Conservation (phyloP, 2,888 invertebrate genomes). For the Cataglyphis cursor region DNA sequence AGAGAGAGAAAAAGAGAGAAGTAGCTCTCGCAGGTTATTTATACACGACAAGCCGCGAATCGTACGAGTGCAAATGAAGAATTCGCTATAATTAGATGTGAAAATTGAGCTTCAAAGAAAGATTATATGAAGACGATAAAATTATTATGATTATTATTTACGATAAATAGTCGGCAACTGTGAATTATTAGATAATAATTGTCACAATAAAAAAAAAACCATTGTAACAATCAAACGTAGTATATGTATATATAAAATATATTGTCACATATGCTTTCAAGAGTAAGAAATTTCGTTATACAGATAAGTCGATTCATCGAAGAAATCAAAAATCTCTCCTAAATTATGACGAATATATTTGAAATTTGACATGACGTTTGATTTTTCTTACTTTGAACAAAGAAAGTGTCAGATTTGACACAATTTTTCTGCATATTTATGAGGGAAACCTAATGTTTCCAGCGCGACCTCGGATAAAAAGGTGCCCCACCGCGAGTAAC, state of each 20-base stretch:
- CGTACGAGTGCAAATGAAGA: slow-evolving; percentile 41
- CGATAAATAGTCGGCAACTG: background rate
- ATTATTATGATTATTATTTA: background rate
- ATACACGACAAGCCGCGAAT: slow-evolving; percentile 17
- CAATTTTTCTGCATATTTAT: slow-evolving; percentile 50
- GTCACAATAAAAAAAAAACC: background rate
- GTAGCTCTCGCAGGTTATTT: slow-evolving; percentile 28
- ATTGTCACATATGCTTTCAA: background rate
- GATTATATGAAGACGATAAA: slow-evolving; percentile 21
- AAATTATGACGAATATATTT: background rate
- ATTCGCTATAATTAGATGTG: slow-evolving; percentile 59
- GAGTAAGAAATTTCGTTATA: background rate
- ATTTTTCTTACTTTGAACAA: slow-evolving; percentile 14
- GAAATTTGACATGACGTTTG: background rate
- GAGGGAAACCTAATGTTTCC: slow-evolving; percentile 50
- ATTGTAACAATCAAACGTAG: background rate
- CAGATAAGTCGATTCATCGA: background rate
- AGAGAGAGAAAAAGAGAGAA: background rate
- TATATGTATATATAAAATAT: background rate
- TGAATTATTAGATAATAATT: background rate
- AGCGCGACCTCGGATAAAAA: slow-evolving; percentile 64
- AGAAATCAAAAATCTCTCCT: background rate
- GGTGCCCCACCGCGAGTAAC: slow-evolving; percentile 42
- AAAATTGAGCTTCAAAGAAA: background rate
- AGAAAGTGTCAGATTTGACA: slow-evolving; percentile 42